Percentiles rank a stretch among this genome's conserved stretches.
phyloP scores from a whole-genome alignment of 2,113 vertebrate species.

The Thymallus thymallus region DNA sequence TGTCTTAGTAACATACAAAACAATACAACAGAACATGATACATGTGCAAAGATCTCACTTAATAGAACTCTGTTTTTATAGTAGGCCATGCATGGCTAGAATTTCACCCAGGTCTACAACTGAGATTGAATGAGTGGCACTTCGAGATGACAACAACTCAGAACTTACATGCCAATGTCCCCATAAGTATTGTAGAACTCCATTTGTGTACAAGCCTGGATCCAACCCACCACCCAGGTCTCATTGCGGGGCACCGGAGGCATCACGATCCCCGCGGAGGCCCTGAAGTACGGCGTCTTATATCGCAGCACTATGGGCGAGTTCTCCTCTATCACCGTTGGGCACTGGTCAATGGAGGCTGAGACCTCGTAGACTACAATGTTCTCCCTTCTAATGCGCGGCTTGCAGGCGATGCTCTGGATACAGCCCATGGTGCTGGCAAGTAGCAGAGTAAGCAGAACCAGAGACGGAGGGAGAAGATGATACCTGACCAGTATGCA shows the following conservation, averaged over 20 bases:
- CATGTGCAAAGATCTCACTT: too few relatives aligned
- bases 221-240: conserved; percentile 98
- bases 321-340: conserved; percentile 93
- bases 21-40: too few relatives aligned
- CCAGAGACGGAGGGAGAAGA: conserved; percentile 62
- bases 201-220: conserved; percentile 98
- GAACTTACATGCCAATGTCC: conserved; percentile 91
- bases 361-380: conserved; percentile 93
- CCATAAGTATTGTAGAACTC: conserved; percentile 98
- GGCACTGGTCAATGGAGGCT: conserved; percentile 91
- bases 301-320: conserved; percentile 96
- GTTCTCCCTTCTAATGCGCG: conserved; percentile 90
- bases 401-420: conserved; percentile 95
- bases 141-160: background rate
- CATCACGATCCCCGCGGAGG: conserved; percentile 90
- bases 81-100: too few relatives aligned
- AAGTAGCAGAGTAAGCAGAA: conserved; percentile 67
- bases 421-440: conserved; percentile 88
- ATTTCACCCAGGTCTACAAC: too few relatives aligned
- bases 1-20: background rate
- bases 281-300: conserved; percentile 97
- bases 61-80: too few relatives aligned
- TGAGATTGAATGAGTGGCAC: background rate
- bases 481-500: conserved; percentile 48
- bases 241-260: conserved; percentile 90